Percentiles rank a stretch among this genome's conserved stretches.
Conservation (phyloP, 2,888 invertebrate species). For the Drosophila borealis region DNA sequence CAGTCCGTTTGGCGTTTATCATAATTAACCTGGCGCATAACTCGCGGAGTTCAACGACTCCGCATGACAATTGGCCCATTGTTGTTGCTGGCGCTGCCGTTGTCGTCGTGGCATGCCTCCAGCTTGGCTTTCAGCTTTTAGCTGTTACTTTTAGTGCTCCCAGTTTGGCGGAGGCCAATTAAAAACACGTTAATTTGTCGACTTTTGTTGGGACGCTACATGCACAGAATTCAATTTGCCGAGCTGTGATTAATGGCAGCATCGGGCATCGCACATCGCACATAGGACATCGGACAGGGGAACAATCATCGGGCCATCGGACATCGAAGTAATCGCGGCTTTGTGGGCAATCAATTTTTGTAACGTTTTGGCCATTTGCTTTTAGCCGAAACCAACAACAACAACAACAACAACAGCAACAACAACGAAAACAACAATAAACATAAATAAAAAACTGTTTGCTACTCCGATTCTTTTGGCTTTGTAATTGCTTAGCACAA, state of each 20-base stretch:
- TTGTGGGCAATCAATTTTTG: conserved; percentile 47
- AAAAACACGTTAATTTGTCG: conserved; percentile 77
- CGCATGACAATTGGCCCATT: conserved; percentile 51
- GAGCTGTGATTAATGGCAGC: conserved; percentile 64
- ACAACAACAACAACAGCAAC: background rate
- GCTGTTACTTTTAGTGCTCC: conserved; percentile 57
- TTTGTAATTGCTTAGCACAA: conserved; percentile 51
- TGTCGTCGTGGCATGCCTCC: conserved; percentile 33
- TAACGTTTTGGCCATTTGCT: conserved; percentile 36
- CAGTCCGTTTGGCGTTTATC: conserved; percentile 38
- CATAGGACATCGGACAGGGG: conserved; percentile 1
- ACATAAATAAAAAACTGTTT: conserved; percentile 9
- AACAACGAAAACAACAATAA: background rate
- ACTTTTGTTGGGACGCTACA: conserved; percentile 53
- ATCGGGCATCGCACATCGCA: conserved; percentile 7
- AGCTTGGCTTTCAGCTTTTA: conserved; percentile 36
- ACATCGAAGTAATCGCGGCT: conserved; percentile 35
- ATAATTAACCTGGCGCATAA: conserved; percentile 58
- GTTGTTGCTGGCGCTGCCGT: conserved; percentile 46
- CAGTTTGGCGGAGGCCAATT: conserved; percentile 54
- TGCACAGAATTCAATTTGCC: conserved; percentile 70
- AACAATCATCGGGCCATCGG: background rate
- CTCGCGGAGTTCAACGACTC: conserved; percentile 64
- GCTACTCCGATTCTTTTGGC: conserved; percentile 31
- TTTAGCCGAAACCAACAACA: conserved; percentile 6